Evolutionary conservation across 2,888 invertebrate species (phyloP), one percentile per base, ranked within the genome.

Genomic region (Mimachlamys varia): DNA sequence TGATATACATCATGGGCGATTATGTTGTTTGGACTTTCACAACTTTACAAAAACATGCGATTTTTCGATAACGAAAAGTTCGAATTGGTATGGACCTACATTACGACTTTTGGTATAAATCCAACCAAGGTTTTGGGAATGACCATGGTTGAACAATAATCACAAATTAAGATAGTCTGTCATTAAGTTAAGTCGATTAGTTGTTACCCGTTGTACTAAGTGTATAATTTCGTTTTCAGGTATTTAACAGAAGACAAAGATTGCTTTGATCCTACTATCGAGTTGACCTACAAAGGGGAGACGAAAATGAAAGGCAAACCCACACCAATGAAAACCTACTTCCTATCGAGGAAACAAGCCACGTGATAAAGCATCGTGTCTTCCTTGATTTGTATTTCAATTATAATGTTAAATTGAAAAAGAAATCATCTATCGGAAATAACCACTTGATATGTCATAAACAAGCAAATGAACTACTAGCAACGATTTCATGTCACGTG

Each of bases 221-320:
- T 58, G 0, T 76, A 0, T n/a, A n/a, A 44, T 62, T 89, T 90
- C 90, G 62, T 88, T 88, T 92, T 17, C 93, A 96, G 96, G 88
- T 94, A 94, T 88, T 94, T 96, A 37, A 93, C 94, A 76, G 91
- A 94, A 13, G 92, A 76, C 33, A 76, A 93, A 1, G 94, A 95
- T 19, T 95, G 95, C 92, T 92, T 90, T 55, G 96, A 95, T 91
- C 92, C 94, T 3, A 94, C 93, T 87, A 95, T 96, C 91, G 91
- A 94, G 55, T 94, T 96, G 90, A 93, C 94, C 37, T 94, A 94
- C 90, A 90, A 96, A 53, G 96, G 96, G 0, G 92, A 93, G 37
- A 94, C 96, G 12, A 92, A 94, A 89, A 95, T 96, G 95, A 96
- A 96, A 90, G 96, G 96, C 17, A 95, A 95, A 91, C 93, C 93